Evolutionary conservation across 2,113 vertebrate genomes (phyloP), one percentile per base, ranked within the genome.

Genomic region (Chitala chitala): DNA sequence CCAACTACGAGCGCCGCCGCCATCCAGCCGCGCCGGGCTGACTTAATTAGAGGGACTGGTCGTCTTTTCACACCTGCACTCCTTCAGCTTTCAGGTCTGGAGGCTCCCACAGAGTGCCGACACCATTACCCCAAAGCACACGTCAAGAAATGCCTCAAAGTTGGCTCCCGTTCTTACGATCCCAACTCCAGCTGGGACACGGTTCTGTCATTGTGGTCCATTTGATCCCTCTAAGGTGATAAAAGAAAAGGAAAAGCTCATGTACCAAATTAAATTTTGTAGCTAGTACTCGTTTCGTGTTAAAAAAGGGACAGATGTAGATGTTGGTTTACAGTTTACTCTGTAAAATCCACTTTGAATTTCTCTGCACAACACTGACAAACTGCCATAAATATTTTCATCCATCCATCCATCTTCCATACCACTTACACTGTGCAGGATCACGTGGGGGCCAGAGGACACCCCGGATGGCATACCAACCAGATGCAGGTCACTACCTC

Each of bases 111-210:
- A 84, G 84, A 81, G 84, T 76, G 80, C 86, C 86, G 84, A 89
- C 84, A 88, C 81, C 84, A 82, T 86, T 87, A 86, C 44, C 26
- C 51, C 24, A 26, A 68, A 58, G 75, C 86, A 81, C 86, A 82
- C 83, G 82, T 82, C 80, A 82, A 87, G 87, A 86, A 86, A 87
- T 82, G 87, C 84, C 84, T 86, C 81, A 86, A 84, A 86, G 81
- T 82, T 84, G 84, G 82, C 85, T 75, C 77, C 78, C 84, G 81
- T 87, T 90, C 38, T 89, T 89, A 89, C 82, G 84, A 87, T 85
- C 83, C 81, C n/a, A n/a, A 86, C 85, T 87, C 85, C 83, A 81
- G 80, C 85, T 89, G 88, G 89, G 86, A 82, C 26, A 73, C 75
- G 77, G 83, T 84, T 88, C 84, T 86, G 86, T 87, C 79, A 66